Conservation (phyloP, 1,140 invertebrate genomes). For the Drosophila lacteicornis region DNA sequence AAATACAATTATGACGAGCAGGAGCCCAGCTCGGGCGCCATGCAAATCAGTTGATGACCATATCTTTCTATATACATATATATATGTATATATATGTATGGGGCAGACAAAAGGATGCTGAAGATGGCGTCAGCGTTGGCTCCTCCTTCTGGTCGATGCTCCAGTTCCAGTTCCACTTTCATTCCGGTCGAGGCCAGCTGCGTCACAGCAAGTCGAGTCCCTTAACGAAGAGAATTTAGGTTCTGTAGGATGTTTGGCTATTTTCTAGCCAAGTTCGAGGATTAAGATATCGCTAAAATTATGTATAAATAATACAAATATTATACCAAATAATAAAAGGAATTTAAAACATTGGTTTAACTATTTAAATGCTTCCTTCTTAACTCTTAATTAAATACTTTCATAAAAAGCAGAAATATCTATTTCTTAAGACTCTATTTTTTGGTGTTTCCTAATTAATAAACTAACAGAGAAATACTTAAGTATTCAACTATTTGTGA, state of each 20-base stretch:
- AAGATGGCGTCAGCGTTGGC: slow-evolving; percentile 18
- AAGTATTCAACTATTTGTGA: too few relatives aligned
- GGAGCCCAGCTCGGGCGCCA: slow-evolving; percentile 7
- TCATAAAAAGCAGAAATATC: too few relatives aligned
- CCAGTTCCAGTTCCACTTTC: slow-evolving; percentile 40
- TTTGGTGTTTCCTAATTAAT: too few relatives aligned
- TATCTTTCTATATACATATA: not conserved
- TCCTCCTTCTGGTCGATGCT: slow-evolving; percentile 13
- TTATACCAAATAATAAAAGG: too few relatives aligned
- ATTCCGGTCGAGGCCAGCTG: slow-evolving; percentile 51
- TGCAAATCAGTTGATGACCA: slow-evolving; percentile 45
- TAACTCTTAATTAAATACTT: too few relatives aligned
- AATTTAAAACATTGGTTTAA: too few relatives aligned
- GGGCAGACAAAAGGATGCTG: slow-evolving; percentile 23
- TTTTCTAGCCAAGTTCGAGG: slow-evolving; percentile 1
- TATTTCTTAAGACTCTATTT: too few relatives aligned
- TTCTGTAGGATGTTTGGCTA: not conserved
- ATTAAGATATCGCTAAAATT: too few relatives aligned
- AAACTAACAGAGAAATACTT: too few relatives aligned
- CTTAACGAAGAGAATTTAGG: too few relatives aligned
- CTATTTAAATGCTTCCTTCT: too few relatives aligned
- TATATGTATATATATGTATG: slow-evolving; percentile 3
- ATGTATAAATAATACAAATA: too few relatives aligned
- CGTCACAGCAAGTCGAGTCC: slow-evolving; percentile 35
- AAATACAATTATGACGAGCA: slow-evolving; percentile 41